Evolutionary conservation across 2,113 vertebrate species (phyloP).

Genomic region (Falco punctatus): DNA sequence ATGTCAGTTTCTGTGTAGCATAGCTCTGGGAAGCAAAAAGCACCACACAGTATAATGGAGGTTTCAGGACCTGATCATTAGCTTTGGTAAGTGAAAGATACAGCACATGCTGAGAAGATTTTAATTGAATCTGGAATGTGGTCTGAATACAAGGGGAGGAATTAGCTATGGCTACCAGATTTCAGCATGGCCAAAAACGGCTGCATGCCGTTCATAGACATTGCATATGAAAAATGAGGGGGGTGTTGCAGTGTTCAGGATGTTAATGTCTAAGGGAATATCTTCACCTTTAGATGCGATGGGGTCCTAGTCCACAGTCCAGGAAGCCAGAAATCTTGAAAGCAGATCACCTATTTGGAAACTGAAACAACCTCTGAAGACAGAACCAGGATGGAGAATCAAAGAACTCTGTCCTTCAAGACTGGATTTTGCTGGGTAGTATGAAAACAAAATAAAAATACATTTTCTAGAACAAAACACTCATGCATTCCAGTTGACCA

Average conservation of each 20-base stretch:
- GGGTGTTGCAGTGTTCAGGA: not conserved
- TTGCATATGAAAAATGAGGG: not conserved
- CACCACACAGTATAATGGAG: not conserved
- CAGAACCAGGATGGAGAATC: not conserved
- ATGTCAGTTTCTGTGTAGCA: not conserved
- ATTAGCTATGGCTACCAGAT: not conserved
- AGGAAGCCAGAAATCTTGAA: not conserved
- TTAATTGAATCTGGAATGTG: slow-evolving; percentile 48
- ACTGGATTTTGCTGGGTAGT: not conserved
- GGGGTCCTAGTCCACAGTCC: not conserved
- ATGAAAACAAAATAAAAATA: not conserved
- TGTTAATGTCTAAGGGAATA: not conserved
- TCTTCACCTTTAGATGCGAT: not conserved
- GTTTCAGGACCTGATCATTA: slow-evolving; percentile 31
- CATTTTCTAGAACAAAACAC: not conserved
- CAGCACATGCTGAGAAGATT: not conserved
- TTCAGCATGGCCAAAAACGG: not conserved
- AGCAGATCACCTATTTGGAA: not conserved
- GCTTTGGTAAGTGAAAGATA: not conserved
- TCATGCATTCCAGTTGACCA: not conserved
- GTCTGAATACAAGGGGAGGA: not conserved
- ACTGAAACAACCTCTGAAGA: not conserved
- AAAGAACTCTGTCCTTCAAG: not conserved
- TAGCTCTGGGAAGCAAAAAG: not conserved
- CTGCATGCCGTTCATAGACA: not conserved